These are phyloP conservation scores for Chaitophorus viminalis DNA, from an alignment of 2,888 invertebrate genomes.

Conservation along the genomic window DNA sequence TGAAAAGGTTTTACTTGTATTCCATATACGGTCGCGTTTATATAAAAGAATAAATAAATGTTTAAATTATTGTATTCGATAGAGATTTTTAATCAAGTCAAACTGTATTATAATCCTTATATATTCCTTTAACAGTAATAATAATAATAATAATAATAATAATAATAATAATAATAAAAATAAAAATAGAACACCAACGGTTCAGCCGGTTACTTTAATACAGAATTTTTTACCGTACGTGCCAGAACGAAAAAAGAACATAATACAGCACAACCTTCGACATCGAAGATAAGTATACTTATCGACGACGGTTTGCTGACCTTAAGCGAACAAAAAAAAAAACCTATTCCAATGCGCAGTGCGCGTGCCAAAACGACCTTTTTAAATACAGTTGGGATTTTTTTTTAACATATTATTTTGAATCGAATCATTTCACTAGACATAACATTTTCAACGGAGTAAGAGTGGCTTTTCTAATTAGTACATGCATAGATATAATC, in stretches of 20 bases:
- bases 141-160: no score
- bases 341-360: slow-evolving; percentile 43
- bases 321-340: slow-evolving; percentile 31
- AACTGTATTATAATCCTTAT: background rate
- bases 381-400: slow-evolving; percentile 12
- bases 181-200: slow-evolving; percentile 22
- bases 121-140: no score
- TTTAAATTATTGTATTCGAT: no score
- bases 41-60: no score
- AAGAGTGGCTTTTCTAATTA: background rate
- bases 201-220: background rate
- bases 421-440: no score
- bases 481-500: no score
- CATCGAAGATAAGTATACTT: slow-evolving; percentile 39
- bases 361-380: slow-evolving; percentile 54
- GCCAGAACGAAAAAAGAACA: slow-evolving; percentile 30
- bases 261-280: slow-evolving; percentile 44
- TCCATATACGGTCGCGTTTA: no score
- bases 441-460: no score
- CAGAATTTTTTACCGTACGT: slow-evolving; percentile 29
- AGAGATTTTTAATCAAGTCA: background rate
- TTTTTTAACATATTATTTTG: background rate
- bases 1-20: no score
- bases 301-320: slow-evolving; percentile 40
- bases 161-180: no score